Evolutionary conservation across 1,140 invertebrate genomes (phyloP).

Genomic region (Acromyrmex echinatior): DNA sequence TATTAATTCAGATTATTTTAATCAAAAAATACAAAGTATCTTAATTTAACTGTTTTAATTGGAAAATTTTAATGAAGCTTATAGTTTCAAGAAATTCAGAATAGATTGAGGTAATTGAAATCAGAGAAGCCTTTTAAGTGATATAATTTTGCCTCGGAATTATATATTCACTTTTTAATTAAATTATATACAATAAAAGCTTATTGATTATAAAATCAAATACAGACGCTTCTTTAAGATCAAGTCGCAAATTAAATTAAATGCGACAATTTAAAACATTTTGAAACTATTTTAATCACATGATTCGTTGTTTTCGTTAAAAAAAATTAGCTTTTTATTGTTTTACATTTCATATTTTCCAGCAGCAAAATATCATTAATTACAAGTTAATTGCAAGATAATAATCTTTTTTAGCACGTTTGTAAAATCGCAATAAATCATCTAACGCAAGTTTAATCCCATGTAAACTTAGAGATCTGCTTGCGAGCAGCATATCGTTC

Average conservation of each 20-base stretch:
- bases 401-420: neutral
- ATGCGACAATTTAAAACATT: neutral
- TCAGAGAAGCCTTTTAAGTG: conserved; percentile 37
- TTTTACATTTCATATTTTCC: neutral
- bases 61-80: conserved; percentile 53
- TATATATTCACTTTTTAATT: conserved; percentile 59
- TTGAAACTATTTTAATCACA: conserved; percentile 11
- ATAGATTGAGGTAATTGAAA: conserved; percentile 34
- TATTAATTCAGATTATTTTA: conserved; percentile 49
- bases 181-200: conserved; percentile 45
- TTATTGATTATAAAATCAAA: conserved; percentile 26
- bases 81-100: conserved; percentile 27
- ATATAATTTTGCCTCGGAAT: conserved; percentile 38
- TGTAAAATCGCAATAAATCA: conserved; percentile 4
- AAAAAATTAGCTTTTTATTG: neutral
- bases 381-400: no score
- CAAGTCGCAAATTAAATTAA: neutral
- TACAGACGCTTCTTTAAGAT: neutral
- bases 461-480: neutral
- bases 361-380: neutral
- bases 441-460: neutral
- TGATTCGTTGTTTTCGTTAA: neutral
- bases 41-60: conserved; percentile 33
- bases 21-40: conserved; percentile 28
- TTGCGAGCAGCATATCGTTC: neutral